A percentile compares a stretch with the other conserved stretches of the same genome.
Conservation (phyloP, 2,888 invertebrate genomes). For the Pristionchus maxplancki region DNA sequence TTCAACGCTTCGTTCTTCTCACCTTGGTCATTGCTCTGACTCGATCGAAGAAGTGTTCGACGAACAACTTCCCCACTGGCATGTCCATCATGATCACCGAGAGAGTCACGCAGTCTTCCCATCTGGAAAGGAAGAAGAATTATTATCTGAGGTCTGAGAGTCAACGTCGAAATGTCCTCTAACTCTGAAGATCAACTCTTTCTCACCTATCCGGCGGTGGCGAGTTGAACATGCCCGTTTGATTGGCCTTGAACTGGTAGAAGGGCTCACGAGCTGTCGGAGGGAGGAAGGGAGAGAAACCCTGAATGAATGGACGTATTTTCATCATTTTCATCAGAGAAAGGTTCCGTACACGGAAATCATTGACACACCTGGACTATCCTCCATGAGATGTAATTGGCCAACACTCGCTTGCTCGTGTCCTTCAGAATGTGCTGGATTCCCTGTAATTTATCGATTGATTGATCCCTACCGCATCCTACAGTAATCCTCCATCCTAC, state of each 20-base stretch:
- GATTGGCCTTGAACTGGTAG: slow-evolving; percentile 75
- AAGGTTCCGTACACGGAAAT: too few species aligned
- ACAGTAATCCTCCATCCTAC: not conserved
- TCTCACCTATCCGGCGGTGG: slow-evolving; percentile 67
- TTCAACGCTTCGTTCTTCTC: not conserved
- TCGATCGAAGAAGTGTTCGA: slow-evolving; percentile 76
- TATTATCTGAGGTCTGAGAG: not conserved
- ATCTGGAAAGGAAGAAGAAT: slow-evolving; percentile 63
- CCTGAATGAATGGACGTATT: slow-evolving; percentile 42
- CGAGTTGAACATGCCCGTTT: slow-evolving; percentile 73
- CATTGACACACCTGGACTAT: slow-evolving; percentile 65
- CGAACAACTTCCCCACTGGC: slow-evolving; percentile 76
- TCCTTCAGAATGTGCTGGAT: slow-evolving; percentile 68
- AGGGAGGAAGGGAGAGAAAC: slow-evolving; percentile 73
- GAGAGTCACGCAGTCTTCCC: slow-evolving; percentile 76
- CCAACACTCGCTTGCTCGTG: slow-evolving; percentile 69
- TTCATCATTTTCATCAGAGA: not conserved
- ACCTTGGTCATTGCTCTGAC: slow-evolving; percentile 72
- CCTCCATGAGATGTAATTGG: slow-evolving; percentile 76
- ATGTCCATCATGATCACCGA: slow-evolving; percentile 75
- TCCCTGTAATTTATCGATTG: not conserved
- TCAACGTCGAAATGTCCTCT: not conserved
- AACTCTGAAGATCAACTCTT: not conserved
- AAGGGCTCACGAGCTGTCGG: slow-evolving; percentile 67
- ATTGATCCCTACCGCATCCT: not conserved